These are phyloP conservation scores for Achlya flavicornis DNA, from an alignment of 2,888 invertebrate species.

Conservation along the genomic window DNA sequence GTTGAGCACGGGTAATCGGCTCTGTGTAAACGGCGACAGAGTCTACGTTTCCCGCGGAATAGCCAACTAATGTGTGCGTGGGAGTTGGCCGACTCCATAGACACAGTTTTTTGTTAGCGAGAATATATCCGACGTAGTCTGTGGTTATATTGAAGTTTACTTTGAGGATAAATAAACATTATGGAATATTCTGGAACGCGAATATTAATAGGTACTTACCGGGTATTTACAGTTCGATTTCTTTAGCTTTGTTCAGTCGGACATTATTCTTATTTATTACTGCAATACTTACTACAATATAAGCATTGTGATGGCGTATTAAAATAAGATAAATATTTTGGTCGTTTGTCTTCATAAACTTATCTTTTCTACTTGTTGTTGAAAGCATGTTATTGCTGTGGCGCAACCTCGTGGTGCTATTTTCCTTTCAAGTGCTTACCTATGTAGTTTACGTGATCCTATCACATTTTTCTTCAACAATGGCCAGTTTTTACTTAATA, in stretches of 20 bases:
- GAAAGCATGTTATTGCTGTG: not conserved
- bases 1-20: too few species aligned
- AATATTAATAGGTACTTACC: not conserved
- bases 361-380: not conserved
- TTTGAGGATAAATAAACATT: not conserved
- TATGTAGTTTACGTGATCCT: conserved; percentile 23
- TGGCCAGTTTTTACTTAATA: conserved; percentile 31
- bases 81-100: too few species aligned
- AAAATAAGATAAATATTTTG: not conserved
- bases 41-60: too few species aligned
- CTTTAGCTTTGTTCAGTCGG: conserved; percentile 6
- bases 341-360: conserved; percentile 5
- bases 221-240: not conserved
- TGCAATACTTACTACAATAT: not conserved
- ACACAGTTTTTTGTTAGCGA: too few species aligned
- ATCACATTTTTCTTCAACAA: conserved; percentile 20
- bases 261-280: not conserved
- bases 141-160: not conserved
- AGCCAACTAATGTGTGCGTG: too few species aligned
- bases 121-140: too few species aligned
- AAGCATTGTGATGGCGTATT: not conserved
- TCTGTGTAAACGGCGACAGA: too few species aligned
- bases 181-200: not conserved
- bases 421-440: conserved; percentile 22
- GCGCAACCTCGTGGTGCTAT: conserved; percentile 21